These are phyloP conservation scores for Lepidurus couesii DNA, from an alignment of 1,140 invertebrate species.

Conservation along the genomic window DNA sequence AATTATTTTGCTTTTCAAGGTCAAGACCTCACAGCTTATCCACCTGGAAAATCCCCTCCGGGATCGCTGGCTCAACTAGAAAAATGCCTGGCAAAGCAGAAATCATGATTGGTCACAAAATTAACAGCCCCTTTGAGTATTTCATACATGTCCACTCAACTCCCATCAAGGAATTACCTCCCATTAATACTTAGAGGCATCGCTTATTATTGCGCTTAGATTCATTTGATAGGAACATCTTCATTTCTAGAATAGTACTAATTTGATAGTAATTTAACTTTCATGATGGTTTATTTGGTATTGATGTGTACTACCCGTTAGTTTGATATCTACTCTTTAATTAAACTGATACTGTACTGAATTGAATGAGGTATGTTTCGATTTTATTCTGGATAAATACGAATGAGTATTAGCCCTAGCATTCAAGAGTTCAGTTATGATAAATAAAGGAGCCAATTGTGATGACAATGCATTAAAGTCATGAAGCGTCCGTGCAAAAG, in stretches of 20 bases:
- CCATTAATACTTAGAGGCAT: too few species aligned
- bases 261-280: too few species aligned
- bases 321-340: too few species aligned
- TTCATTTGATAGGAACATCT: too few species aligned
- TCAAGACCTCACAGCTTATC: not conserved
- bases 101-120: slow-evolving; percentile 2
- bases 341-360: too few species aligned
- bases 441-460: not conserved
- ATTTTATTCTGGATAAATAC: not conserved
- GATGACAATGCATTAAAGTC: not conserved
- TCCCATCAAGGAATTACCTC: too few species aligned
- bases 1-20: not conserved
- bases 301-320: too few species aligned
- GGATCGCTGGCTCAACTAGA: not conserved
- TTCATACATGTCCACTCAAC: too few species aligned
- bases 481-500: not conserved
- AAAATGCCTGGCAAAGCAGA: not conserved
- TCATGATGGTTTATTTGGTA: too few species aligned
- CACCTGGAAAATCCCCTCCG: not conserved
- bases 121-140: not conserved
- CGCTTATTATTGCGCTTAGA: too few species aligned
- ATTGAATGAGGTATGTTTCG: not conserved
- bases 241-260: too few species aligned
- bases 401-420: not conserved
- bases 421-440: not conserved